phyloP scores from a whole-genome alignment of 2,113 vertebrate species.

The Drymodes brunneopygia region DNA sequence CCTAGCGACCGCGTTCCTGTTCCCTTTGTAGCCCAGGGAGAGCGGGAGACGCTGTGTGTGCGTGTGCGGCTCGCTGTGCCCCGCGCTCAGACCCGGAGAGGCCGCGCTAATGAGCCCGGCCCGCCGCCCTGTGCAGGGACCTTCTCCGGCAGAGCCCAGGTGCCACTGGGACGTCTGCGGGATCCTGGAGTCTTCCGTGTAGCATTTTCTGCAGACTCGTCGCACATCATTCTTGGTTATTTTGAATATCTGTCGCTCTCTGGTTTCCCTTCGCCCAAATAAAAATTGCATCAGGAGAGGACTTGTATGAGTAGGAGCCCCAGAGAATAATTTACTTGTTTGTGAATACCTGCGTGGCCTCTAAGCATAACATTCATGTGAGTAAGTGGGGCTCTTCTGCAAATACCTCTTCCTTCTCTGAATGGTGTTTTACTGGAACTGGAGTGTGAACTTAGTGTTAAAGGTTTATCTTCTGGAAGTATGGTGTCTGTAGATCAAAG shows the following conservation, averaged over 20 bases:
- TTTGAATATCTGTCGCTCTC: neutral
- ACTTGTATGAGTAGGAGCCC: neutral
- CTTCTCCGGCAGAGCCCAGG: neutral
- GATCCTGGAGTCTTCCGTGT: neutral
- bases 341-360: neutral
- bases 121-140: neutral
- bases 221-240: neutral
- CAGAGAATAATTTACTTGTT: neutral
- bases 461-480: neutral
- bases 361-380: neutral
- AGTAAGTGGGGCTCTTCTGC: neutral
- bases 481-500: neutral
- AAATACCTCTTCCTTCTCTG: neutral
- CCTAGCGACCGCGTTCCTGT: neutral
- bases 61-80: neutral
- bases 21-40: constrained; percentile 1
- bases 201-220: accelerated
- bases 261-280: neutral
- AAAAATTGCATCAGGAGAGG: neutral
- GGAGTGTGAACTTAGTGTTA: neutral
- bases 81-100: neutral
- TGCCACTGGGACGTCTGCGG: neutral
- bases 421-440: neutral
- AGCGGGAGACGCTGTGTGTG: neutral
- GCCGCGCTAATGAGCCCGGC: neutral